A percentile compares a stretch with the other conserved stretches of the same genome.
Conservation (phyloP, 2,113 vertebrate species). For the Hippocampus mohnikei region DNA sequence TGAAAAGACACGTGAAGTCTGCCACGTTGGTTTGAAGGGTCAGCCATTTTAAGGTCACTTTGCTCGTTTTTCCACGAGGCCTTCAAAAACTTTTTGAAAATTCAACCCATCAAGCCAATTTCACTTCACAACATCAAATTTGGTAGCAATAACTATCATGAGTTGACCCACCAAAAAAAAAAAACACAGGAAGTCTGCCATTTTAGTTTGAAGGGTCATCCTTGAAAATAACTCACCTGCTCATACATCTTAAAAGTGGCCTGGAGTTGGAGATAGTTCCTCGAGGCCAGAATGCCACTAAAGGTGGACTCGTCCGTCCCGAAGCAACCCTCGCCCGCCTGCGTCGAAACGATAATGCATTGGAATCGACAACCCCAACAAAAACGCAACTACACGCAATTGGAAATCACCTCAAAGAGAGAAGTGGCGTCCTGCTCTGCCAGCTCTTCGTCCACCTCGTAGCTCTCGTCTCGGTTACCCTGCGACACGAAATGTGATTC, state of each 20-base stretch:
- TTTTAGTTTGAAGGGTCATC: no score
- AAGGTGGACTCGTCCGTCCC: conserved; percentile 80
- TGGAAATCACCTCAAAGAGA: conserved; percentile 66
- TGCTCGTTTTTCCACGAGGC: no score
- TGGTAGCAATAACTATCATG: no score
- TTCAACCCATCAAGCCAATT: no score
- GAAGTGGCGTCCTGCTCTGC: conserved; percentile 69
- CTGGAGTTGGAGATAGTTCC: conserved; percentile 78
- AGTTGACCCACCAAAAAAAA: background rate
- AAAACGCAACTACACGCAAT: no score
- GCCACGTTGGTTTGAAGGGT: no score
- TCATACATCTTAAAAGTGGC: conserved; percentile 76
- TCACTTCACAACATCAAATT: no score
- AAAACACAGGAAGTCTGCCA: background rate
- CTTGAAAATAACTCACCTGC: conserved; percentile 52
- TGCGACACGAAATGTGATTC: conserved; percentile 19
- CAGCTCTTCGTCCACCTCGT: conserved; percentile 71
- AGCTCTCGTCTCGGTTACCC: conserved; percentile 72
- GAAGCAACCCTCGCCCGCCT: conserved; percentile 74
- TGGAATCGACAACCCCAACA: no score
- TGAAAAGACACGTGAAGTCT: no score
- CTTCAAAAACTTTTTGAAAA: no score
- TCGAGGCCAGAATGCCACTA: conserved; percentile 69
- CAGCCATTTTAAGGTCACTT: no score
- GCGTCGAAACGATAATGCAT: background rate